phyloP scores from a whole-genome alignment of 2,797 vertebrate species.

The Parotocinclus haroldoi region DNA sequence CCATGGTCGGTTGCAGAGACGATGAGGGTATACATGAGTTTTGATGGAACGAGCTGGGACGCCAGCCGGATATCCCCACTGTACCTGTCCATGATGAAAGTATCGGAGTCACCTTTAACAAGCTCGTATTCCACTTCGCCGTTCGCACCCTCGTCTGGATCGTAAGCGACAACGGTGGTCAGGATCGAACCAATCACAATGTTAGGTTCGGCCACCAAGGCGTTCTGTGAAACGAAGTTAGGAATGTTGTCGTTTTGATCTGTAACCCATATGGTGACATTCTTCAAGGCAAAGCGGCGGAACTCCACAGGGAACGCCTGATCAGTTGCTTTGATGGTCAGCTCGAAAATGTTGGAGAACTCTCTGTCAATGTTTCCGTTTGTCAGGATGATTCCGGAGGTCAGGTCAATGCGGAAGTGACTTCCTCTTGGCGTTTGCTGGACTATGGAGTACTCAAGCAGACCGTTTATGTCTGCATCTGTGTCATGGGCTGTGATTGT shows the following conservation, averaged over 20 bases:
- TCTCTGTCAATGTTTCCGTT: conserved; percentile 88
- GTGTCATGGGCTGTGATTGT: conserved; percentile 88
- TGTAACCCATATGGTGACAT: conserved; percentile 91
- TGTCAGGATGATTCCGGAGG: conserved; percentile 83
- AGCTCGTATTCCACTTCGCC: conserved; percentile 97
- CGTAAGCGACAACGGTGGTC: conserved; percentile 86
- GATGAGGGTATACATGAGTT: conserved; percentile 86
- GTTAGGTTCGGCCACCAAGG: conserved; percentile 87
- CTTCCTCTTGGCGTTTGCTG: conserved; percentile 89
- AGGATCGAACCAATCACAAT: conserved; percentile 89
- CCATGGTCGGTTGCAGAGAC: conserved; percentile 93
- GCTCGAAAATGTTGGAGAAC: conserved; percentile 91
- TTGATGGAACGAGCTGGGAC: conserved; percentile 82
- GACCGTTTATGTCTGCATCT: conserved; percentile 92
- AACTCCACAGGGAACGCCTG: conserved; percentile 90
- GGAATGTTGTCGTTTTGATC: conserved; percentile 94
- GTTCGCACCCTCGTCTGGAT: conserved; percentile 91
- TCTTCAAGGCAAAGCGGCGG: conserved; percentile 88
- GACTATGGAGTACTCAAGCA: conserved; percentile 86
- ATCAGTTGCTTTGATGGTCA: conserved; percentile 91
- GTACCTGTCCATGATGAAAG: conserved; percentile 94
- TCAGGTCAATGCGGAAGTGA: conserved; percentile 84
- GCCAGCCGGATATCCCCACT: conserved; percentile 90
- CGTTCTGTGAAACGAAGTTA: conserved; percentile 87
- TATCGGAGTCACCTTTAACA: conserved; percentile 85